Base-by-base conservation (phyloP, 64 coral and sea anemone genomes). In the Montipora capricornis region DNA sequence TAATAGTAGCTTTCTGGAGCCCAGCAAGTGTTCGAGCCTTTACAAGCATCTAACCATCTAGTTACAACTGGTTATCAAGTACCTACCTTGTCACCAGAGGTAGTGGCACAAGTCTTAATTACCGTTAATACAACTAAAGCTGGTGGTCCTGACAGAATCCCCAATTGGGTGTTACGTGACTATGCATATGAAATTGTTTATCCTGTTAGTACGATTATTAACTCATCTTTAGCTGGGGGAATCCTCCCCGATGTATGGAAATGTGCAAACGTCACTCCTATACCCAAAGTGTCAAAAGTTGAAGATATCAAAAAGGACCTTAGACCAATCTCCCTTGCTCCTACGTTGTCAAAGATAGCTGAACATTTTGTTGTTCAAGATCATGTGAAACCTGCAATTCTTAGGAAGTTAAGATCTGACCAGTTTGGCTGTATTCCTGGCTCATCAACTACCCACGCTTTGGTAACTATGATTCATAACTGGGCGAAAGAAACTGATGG, bases 71-170 rank as follows among this genome's bases (percentile, higher is more conserved):
- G 53, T 57, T 57, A 57, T 57, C 2, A 57, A 11, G 53, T 57
- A 57, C 53, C 53, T 57, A 57, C 53, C 11, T 57, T 57, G 53
- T 0, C 53, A 57, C 53, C 53, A 57, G 53, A 57, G 3, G 53
- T 57, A 57, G 53, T 57, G 53, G 53, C 53, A 0, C 53, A 2
- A 0, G 53, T 57, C 53, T 57, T 22, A 22, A 57, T 57, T 57
- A 57, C 53, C 11, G 53, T 57, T 57, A 57, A 57, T 1, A 57
- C 53, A 57, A 57, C 77, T 59, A 91, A 91, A 52, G 89, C 89
- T 71, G 77, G 86, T 44, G 87, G 93, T 17, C 93, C 93, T 45
- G 92, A 89, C 58, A 74, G 81, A 13, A 94, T 94, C 10, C 79
- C 78, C 3, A 89, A 89, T 67, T 94, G 92, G 84, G 20, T 82